A percentile compares a stretch with the other conserved stretches of the same genome.
Evolutionary conservation across 1,140 invertebrate genomes (phyloP).

Genomic region (Plodia interpunctella): DNA sequence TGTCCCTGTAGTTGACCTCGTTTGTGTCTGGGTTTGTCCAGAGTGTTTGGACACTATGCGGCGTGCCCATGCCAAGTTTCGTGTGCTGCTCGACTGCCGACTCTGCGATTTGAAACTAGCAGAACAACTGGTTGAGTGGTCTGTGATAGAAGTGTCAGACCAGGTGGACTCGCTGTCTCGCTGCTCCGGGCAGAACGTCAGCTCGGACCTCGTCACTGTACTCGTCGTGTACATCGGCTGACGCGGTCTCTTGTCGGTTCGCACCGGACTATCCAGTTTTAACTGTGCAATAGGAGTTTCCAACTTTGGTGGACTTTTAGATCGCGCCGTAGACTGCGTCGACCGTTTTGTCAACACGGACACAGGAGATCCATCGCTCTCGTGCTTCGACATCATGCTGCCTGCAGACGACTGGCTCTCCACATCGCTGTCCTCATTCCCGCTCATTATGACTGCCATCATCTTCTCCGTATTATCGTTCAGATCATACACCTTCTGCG

Average conservation of each 20-base stretch:
- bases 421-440: conserved; percentile 33
- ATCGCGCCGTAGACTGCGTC: conserved; percentile 23
- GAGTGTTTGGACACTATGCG: conserved; percentile 42
- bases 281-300: conserved; percentile 52
- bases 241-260: conserved; percentile 8
- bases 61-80: conserved; percentile 52
- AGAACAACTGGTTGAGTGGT: conserved; percentile 27
- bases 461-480: conserved; percentile 57
- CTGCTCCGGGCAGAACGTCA: conserved; percentile 30
- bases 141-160: conserved; percentile 37
- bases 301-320: conserved; percentile 55
- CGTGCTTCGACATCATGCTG: conserved; percentile 7
- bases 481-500: conserved; percentile 53
- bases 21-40: conserved; percentile 15
- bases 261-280: conserved; percentile 24
- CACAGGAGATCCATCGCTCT: conserved; percentile 18
- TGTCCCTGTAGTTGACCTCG: conserved; percentile 40
- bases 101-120: conserved; percentile 40
- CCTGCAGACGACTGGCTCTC: conserved; percentile 17
- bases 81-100: conserved; percentile 33
- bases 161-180: conserved; percentile 32
- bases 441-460: conserved; percentile 52
- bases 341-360: conserved; percentile 16
- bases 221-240: conserved; percentile 38
- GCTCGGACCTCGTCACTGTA: conserved; percentile 37